phyloP scores from a whole-genome alignment of 2,113 vertebrate species.

The Pseudopipra pipra region DNA sequence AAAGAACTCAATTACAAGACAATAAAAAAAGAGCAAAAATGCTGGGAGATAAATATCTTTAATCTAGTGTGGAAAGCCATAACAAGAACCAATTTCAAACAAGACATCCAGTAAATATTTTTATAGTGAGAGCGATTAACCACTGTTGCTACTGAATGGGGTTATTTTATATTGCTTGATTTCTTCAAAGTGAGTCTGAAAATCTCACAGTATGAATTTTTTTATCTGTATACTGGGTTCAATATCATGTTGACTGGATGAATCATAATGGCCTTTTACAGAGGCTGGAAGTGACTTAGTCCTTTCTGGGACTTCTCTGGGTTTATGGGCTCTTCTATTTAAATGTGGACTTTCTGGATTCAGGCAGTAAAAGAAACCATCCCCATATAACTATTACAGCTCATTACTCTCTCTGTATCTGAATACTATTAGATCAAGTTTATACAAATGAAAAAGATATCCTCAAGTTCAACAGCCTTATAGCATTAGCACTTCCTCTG shows the following conservation, averaged over 20 bases:
- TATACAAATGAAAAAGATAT: neutral
- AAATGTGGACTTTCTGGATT: neutral
- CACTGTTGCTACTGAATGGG: neutral
- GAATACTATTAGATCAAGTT: neutral
- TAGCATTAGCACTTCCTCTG: neutral
- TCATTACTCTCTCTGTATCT: neutral
- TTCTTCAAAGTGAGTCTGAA: neutral
- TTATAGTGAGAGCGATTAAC: neutral
- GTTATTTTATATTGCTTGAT: neutral
- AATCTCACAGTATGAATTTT: neutral
- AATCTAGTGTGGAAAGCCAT: neutral
- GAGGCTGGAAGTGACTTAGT: neutral
- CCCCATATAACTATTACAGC: neutral
- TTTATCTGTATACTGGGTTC: neutral
- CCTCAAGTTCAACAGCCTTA: neutral
- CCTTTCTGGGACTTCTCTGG: neutral
- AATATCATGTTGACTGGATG: neutral
- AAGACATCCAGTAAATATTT: slow-evolving; percentile 1
- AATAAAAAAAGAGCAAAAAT: neutral
- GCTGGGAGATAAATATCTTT: neutral
- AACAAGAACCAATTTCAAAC: neutral
- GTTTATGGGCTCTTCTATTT: neutral
- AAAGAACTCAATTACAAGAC: neutral
- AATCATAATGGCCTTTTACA: neutral
- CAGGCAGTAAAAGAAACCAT: neutral